Base-by-base conservation (phyloP, 2,888 invertebrate genomes). In the Iphiclides podalirius region DNA sequence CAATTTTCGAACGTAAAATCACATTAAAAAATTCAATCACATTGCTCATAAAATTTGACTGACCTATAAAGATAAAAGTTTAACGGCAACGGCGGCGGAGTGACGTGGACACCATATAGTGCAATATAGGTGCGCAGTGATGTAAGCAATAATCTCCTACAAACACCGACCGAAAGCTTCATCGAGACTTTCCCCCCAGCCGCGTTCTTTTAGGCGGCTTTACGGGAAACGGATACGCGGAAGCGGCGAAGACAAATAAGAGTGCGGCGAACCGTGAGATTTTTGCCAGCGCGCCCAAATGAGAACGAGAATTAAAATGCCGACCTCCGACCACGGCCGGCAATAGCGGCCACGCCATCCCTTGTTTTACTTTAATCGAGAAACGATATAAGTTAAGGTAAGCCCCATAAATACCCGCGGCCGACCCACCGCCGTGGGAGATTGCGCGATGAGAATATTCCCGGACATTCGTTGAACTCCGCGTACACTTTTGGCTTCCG, bases 261-360 rank as follows among this genome's bases (percentile, higher is more conserved):
- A 56, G 52, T 54, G 55, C 59, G 61, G 60, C 57, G 62, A 66
- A 59, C 63, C 68, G 67, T 55, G 60, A 60, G 61, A 62, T 71
- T 72, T 75, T 48, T 67, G 64, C 64, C 59, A 49, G 54, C 56
- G 43, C 54, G 46, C 9, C 26, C 26, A 7, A 68, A 73, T 73
- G 66, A 67, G 55, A 64, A 75, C 71, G 67, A 71, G 73, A 77
- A 78, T 80, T 75, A 72, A 77, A 78, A 67, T 66, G 61, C 54
- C 57, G 63, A 63, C 64, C 66, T 60, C 62, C 57, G 71, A 71
- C 69, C 67, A 64, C 69, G 59, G 57, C 61, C 56, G 50, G 52
- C 66, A n/a, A 68, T 64, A 67, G 63, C 61, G 57, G 58, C 60
- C 67, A n/a, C n/a, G n/a, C n/a, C n/a, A n/a, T n/a, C 3, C 67